These are phyloP conservation scores for Acomys russatus DNA, from an alignment of 2,797 vertebrate genomes.

Conservation along the genomic window DNA sequence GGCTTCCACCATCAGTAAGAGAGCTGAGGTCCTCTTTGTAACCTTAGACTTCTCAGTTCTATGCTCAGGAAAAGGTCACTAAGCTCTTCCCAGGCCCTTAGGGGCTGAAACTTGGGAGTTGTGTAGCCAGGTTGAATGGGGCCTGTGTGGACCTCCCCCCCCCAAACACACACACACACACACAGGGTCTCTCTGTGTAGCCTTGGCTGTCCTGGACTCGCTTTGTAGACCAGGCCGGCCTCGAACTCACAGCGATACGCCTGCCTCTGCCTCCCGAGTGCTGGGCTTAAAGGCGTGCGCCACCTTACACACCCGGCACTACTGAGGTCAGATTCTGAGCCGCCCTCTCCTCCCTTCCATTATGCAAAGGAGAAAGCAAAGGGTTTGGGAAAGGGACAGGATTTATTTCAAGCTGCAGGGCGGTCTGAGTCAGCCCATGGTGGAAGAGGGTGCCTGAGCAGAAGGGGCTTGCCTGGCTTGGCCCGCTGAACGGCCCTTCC, in stretches of 20 bases:
- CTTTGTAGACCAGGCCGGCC: too few relatives aligned
- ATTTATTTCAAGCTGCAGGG: background rate
- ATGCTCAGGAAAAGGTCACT: background rate
- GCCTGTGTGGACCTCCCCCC: background rate
- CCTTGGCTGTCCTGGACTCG: too few relatives aligned
- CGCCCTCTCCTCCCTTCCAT: background rate
- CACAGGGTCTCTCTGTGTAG: too few relatives aligned
- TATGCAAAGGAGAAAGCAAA: background rate
- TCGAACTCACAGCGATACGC: too few relatives aligned
- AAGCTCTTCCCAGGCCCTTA: background rate
- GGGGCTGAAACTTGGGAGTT: background rate
- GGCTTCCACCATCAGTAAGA: background rate
- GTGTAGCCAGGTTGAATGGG: too few relatives aligned
- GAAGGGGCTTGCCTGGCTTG: background rate
- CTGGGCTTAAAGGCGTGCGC: too few relatives aligned
- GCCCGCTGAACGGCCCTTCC: background rate
- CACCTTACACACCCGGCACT: too few relatives aligned
- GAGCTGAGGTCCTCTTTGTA: background rate
- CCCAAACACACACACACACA: too few relatives aligned
- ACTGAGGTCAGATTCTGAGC: background rate
- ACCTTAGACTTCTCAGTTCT: background rate
- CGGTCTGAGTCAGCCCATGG: too few relatives aligned
- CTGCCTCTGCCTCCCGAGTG: too few relatives aligned
- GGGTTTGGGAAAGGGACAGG: too few relatives aligned
- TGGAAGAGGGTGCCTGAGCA: fast-evolving